Conservation (phyloP, 37 sponge, comb jelly and placozoan genomes). For the Halichondria panicea region DNA sequence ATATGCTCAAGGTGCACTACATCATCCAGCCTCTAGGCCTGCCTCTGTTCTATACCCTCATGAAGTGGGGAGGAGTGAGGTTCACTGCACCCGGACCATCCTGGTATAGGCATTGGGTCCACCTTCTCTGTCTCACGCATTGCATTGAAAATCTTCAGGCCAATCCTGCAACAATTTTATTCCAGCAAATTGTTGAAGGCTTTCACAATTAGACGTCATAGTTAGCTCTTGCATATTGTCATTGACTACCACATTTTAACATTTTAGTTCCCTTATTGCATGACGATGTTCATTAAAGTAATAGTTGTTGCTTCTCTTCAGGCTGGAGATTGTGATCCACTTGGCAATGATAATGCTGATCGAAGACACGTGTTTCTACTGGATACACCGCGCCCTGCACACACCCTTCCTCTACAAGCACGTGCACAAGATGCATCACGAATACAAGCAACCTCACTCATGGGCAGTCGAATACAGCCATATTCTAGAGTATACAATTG, state of each 20-base stretch:
- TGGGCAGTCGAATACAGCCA: constrained; percentile 54
- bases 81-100: constrained; percentile 8
- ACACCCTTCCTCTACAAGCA: constrained; percentile 62
- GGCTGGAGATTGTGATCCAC: constrained; percentile 28
- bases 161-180: neutral
- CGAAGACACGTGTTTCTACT: constrained; percentile 67
- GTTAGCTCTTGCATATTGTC: no score
- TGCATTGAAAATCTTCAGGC: neutral
- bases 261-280: no score
- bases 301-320: neutral
- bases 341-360: constrained; percentile 32
- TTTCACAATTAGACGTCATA: no score
- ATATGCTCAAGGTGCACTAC: constrained; percentile 4
- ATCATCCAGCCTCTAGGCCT: constrained; percentile 19
- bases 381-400: constrained; percentile 66
- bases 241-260: no score
- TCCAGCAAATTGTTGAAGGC: neutral
- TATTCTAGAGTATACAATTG: constrained; percentile 45
- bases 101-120: constrained; percentile 5
- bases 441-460: constrained; percentile 39
- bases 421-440: constrained; percentile 72
- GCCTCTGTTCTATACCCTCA: constrained; percentile 25
- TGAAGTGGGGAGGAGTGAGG: constrained; percentile 25
- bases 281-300: neutral
- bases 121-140: neutral